Base-by-base conservation (phyloP, 2,888 invertebrate genomes). In the Amblyjoppa fuscipennis region DNA sequence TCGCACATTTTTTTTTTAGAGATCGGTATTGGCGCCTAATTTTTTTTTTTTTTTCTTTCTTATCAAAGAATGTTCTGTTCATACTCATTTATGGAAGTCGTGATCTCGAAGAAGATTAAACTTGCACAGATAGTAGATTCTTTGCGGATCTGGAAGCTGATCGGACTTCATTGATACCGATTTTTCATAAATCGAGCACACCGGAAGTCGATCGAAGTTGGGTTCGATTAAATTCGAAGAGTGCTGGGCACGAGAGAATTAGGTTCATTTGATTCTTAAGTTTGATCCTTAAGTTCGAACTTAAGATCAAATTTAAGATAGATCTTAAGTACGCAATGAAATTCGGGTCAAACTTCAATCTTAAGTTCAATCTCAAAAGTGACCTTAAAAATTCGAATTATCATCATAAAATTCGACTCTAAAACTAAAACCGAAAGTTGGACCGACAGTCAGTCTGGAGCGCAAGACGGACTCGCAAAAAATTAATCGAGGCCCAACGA, bases 51-150 rank as follows among this genome's bases (percentile, higher is more conserved):
- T 20, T 20, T 34, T 45, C 34, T 66, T 56, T 64, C 56, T 80
- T 80, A 84, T 76, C 80, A 13, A 3, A 59, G 59, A 70, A 41
- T 16, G 66, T 25, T 56, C 31, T 45, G 31, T 49, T 45, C 61
- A 11, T 45, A n/a, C 38, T n/a, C 5, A n/a, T 71, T 84, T 80
- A 84, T 84, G 80, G 41, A 84, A 84, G 71, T 80, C 66, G 75
- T 75, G 31, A 20, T 16, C 76, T 64, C 59, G 56, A 59, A 80
- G 76, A 71, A 41, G 83, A 80, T 80, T 76, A 81, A 84, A 80
- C 75, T 53, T 20, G 16, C 61, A 41, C 9, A 56, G 6, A 31
- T 1, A 20, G 49, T 71, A 34, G 41, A 13, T 45, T 71, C 64
- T 38, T 20, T n/a, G 64, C 34, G 66, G 20, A 66, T 76, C 75